Evolutionary conservation across 2,888 invertebrate genomes (phyloP).

Genomic region (Sepiola atlantica): DNA sequence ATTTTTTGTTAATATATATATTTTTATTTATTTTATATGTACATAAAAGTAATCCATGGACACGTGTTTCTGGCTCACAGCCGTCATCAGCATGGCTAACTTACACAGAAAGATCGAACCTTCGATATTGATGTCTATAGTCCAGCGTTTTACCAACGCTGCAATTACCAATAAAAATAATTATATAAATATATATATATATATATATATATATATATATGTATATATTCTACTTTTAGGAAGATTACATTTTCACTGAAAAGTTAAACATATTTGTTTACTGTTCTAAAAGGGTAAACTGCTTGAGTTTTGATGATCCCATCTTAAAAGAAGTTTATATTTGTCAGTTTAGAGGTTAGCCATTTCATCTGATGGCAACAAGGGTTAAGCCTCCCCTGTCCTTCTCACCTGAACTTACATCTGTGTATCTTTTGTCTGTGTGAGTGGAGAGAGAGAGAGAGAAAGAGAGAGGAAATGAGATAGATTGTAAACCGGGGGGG

Average conservation of each 20-base stretch:
- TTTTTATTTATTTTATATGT: too few species aligned
- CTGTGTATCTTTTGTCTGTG: background rate
- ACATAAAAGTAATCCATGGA: too few species aligned
- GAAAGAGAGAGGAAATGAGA: too few species aligned
- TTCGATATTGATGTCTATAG: too few species aligned
- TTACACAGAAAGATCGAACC: too few species aligned
- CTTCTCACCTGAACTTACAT: background rate
- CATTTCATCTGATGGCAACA: background rate
- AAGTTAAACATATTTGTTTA: background rate
- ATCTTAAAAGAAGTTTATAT: background rate
- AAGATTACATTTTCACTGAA: background rate
- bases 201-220: background rate
- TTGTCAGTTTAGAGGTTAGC: conserved; percentile 1
- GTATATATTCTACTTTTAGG: background rate
- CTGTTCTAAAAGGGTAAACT: background rate
- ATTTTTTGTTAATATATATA: too few species aligned
- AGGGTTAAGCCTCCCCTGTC: background rate
- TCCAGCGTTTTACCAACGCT: too few species aligned
- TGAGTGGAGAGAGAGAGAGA: background rate
- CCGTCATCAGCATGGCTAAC: too few species aligned
- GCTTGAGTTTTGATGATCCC: background rate
- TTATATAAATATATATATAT: background rate
- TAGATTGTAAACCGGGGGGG: too few species aligned
- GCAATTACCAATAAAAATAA: too few species aligned
- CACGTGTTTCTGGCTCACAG: too few species aligned